Evolutionary conservation across 2,888 invertebrate genomes (phyloP).

Genomic region (Idaea biselata): DNA sequence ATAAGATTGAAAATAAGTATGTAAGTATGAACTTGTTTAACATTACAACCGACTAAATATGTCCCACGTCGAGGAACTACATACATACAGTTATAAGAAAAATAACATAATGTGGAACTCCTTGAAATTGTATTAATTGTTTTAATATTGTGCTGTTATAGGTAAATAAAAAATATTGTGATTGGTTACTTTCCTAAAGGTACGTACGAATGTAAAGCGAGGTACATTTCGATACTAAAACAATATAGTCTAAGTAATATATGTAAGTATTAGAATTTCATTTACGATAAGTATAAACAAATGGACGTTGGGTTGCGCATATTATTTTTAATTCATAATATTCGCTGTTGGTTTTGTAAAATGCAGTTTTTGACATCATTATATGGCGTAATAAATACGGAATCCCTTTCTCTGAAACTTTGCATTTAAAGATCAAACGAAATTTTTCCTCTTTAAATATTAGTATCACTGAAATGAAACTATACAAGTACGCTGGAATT

Average conservation of each 20-base stretch:
- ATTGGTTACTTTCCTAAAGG: not conserved
- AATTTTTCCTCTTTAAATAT: no score
- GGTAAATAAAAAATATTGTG: not conserved
- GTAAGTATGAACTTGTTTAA: no score
- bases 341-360: not conserved
- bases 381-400: not conserved
- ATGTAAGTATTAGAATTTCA: not conserved
- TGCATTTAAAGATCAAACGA: no score
- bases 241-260: not conserved
- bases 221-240: not conserved
- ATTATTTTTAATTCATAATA: not conserved
- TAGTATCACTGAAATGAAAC: no score
- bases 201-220: not conserved
- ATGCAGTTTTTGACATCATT: not conserved
- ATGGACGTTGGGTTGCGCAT: not conserved
- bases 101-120: not conserved
- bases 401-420: not conserved
- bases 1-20: no score
- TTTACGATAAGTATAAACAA: not conserved
- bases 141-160: not conserved
- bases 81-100: no score
- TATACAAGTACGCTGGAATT: no score
- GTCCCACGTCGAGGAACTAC: no score
- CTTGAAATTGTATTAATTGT: not conserved
- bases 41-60: no score